Base-by-base conservation (phyloP, 92 coral and sea anemone species). In the Actinernus sp. region DNA sequence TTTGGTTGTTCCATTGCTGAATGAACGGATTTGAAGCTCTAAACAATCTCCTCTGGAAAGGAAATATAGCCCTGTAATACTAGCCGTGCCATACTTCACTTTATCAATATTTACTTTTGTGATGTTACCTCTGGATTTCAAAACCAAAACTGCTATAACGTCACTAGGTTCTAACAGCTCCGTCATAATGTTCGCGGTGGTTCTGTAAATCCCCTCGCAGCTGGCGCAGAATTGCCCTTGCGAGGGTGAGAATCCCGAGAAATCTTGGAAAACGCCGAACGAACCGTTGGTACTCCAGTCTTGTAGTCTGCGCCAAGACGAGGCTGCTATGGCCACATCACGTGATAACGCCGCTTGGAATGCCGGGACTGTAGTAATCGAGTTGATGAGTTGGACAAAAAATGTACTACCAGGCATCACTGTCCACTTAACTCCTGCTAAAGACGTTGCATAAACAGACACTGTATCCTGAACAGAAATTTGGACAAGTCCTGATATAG, bases 371-470 rank as follows among this genome's bases (percentile, higher is more conserved):
- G 63, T 49, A 38, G 82, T 68, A 48, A 64, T 27, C 2, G 76
- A 71, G 37, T 61, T 51, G 54, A 82, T 45, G 50, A 64, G 39
- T 27, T 65, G 52, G 8, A 73, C 71, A 26, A 78, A 82, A 49
- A 82, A 82, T 3, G 88, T 73, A 37, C 88, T 82, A 31, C 55
- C 69, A 10, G 65, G 25, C 27, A 82, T 58, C 50, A 82, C 48
- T 0, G 82, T 23, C 68, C 82, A 70, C 22, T 26, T 27, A 0
- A 70, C 25, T 11, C 76, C 82, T 50, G 8, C 21, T 1, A 55
- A 45, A 13, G 32, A 53, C 11, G 38, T 49, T 1, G 55, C 31
- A 25, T 49, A 58, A 29, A 73, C 47, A 8, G 88, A 63, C 59
- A 82, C 24, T 19, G 52, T 40, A 31, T 82, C 88, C 11, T 50